Evolutionary conservation across 1,140 invertebrate genomes (phyloP).

Genomic region (Lycorma delicatula): DNA sequence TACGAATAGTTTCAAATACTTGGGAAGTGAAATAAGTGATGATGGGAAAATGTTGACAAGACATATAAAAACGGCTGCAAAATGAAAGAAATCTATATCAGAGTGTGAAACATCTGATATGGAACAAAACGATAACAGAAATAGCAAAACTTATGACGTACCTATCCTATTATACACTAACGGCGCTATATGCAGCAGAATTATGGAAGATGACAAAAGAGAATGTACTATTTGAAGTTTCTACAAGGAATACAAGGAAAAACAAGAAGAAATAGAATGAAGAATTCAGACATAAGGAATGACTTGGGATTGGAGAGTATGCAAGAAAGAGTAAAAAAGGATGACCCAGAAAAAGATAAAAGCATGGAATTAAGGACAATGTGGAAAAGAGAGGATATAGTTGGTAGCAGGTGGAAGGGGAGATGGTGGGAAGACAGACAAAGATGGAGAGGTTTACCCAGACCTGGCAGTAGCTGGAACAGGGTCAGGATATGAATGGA

Average conservation of each 20-base stretch:
- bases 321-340: neutral
- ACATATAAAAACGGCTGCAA: neutral
- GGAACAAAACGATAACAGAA: neutral
- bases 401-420: too few species aligned
- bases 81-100: neutral
- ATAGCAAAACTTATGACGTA: slow-evolving; percentile 1
- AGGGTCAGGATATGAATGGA: too few species aligned
- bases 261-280: neutral
- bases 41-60: too few species aligned
- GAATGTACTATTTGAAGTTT: neutral
- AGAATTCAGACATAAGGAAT: neutral
- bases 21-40: slow-evolving; percentile 2
- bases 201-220: neutral
- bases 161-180: neutral
- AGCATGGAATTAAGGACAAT: too few species aligned
- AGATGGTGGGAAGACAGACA: too few species aligned
- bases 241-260: neutral
- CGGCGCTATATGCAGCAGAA: neutral
- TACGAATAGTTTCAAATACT: neutral
- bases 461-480: too few species aligned
- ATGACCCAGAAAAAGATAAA: neutral
- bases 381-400: too few species aligned
- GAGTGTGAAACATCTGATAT: neutral
- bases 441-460: too few species aligned
- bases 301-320: neutral